These are phyloP conservation scores for Deilephila elpenor DNA, from an alignment of 2,888 invertebrate genomes.

Conservation along the genomic window DNA sequence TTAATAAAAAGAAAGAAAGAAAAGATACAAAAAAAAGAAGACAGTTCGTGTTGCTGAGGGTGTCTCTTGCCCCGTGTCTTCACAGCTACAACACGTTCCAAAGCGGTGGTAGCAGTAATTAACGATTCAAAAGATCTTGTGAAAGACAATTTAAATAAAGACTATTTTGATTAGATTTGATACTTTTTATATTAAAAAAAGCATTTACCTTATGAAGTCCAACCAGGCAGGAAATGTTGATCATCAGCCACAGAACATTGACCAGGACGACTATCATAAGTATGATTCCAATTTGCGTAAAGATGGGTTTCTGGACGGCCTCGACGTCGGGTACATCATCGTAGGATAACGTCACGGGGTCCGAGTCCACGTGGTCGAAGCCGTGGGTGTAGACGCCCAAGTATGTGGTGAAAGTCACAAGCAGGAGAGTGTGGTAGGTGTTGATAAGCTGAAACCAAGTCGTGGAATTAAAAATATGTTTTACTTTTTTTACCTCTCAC, in stretches of 20 bases:
- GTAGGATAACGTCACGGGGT: conserved; percentile 19
- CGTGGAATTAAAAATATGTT: background rate
- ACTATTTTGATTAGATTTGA: too few species aligned
- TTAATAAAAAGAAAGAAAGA: too few species aligned
- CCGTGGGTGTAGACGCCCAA: conserved; percentile 50
- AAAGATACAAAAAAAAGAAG: too few species aligned
- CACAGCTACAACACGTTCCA: too few species aligned
- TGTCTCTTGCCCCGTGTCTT: too few species aligned
- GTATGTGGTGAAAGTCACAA: conserved; percentile 45
- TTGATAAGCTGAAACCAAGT: conserved; percentile 48
- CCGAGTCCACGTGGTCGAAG: conserved; percentile 50
- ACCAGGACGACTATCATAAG: conserved; percentile 47
- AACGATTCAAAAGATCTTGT: too few species aligned
- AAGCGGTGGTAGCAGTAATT: too few species aligned
- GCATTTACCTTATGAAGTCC: conserved; percentile 56
- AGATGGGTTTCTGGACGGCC: conserved; percentile 39
- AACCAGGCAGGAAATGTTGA: conserved; percentile 56
- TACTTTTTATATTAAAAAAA: too few species aligned
- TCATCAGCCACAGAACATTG: conserved; percentile 50
- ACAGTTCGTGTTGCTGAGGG: too few species aligned
- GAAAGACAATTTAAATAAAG: too few species aligned
- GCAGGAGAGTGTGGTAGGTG: conserved; percentile 46
- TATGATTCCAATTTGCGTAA: conserved; percentile 45
- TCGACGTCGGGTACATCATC: conserved; percentile 37
- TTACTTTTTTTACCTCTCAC: background rate